phyloP scores from a whole-genome alignment of 2,113 vertebrate genomes.

The Oceanodroma tethys region DNA sequence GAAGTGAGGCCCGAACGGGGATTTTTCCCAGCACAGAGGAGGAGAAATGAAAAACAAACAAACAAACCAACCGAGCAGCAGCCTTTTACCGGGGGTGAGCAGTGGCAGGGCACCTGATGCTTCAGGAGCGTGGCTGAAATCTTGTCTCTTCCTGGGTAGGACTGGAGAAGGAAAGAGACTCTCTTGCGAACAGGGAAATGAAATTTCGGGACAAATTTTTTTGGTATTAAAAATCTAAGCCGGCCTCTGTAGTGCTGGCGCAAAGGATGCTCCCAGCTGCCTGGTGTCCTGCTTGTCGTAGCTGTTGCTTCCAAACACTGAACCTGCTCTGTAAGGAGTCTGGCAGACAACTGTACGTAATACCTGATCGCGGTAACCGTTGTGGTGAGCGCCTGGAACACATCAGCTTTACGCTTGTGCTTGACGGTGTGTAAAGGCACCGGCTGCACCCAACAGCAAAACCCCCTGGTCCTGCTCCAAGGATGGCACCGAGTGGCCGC shows the following conservation, averaged over 20 bases:
- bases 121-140: rapidly evolving
- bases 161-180: neutral
- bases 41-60: neutral
- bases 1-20: rapidly evolving
- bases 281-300: neutral
- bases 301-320: neutral
- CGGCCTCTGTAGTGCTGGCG: rapidly evolving
- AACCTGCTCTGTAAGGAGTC: rapidly evolving
- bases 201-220: neutral
- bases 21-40: neutral
- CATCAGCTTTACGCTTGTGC: neutral
- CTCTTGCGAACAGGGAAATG: neutral
- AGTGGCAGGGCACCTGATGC: neutral
- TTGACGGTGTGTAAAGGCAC: neutral
- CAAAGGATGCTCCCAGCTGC: neutral
- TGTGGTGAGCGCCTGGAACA: neutral
- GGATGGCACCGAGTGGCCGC: neutral
- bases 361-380: rapidly evolving
- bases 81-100: neutral
- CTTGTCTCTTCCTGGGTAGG: neutral
- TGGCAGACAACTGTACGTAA: rapidly evolving
- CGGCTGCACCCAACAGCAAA: neutral
- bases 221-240: too few relatives aligned
- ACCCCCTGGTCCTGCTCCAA: neutral
- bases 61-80: neutral